These are phyloP conservation scores for Microlaimidae sp. DNA, from an alignment of 2,888 invertebrate species.

Conservation along the genomic window DNA sequence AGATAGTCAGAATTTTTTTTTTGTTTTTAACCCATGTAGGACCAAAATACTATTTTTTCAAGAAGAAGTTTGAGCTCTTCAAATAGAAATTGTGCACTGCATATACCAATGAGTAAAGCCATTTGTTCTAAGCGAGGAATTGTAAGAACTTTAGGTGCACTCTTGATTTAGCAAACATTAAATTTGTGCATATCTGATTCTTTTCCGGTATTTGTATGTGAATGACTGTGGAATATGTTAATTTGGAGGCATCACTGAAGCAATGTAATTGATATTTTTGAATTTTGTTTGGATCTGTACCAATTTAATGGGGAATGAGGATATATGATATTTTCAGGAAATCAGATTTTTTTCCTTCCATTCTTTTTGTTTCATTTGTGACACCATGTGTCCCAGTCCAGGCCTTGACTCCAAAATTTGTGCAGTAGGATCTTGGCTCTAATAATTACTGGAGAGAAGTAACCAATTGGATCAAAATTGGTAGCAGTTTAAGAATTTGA, in stretches of 20 bases:
- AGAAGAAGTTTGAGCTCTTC: background rate
- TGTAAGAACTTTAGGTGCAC: slow-evolving; percentile 12
- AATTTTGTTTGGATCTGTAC: too few species aligned
- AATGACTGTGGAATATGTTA: background rate
- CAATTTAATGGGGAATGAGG: too few species aligned
- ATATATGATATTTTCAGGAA: too few species aligned
- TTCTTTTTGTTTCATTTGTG: too few species aligned
- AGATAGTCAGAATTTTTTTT: slow-evolving; percentile 10
- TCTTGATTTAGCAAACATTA: background rate
- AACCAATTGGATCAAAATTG: background rate
- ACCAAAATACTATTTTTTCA: slow-evolving; percentile 14
- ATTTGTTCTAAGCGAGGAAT: slow-evolving; percentile 15
- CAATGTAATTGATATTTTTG: too few species aligned
- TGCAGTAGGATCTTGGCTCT: background rate
- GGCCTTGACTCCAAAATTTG: background rate
- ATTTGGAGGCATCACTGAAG: background rate
- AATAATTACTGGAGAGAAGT: background rate
- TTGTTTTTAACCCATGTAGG: slow-evolving; percentile 19
- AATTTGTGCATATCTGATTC: too few species aligned
- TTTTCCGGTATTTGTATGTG: too few species aligned
- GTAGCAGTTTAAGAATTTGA: background rate
- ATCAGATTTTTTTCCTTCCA: too few species aligned
- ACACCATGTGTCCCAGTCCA: slow-evolving; percentile 5
- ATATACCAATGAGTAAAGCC: slow-evolving; percentile 12
- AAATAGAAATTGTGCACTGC: background rate